Percentiles rank a stretch among this genome's conserved stretches.
These are phyloP conservation scores for Amphilophus citrinellus DNA, from an alignment of 2,113 vertebrate species.

Conservation along the genomic window DNA sequence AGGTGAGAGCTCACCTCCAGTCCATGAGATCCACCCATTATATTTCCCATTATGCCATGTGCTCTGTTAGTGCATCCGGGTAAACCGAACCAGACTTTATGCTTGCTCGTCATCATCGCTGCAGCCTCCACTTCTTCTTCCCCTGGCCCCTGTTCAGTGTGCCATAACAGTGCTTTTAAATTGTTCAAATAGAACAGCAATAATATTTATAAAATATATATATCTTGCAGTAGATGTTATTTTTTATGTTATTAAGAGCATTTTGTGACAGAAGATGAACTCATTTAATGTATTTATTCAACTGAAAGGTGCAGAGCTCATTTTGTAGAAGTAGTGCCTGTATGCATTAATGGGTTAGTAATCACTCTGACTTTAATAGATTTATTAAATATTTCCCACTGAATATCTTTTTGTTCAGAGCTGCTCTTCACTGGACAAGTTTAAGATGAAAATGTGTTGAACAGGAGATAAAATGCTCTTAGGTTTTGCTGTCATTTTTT, in stretches of 20 bases:
- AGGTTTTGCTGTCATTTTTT: background rate
- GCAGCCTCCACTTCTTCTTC: background rate
- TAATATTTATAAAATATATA: slow-evolving; percentile 25
- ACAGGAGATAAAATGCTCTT: background rate
- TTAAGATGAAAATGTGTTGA: background rate
- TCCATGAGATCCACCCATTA: background rate
- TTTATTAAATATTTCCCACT: background rate
- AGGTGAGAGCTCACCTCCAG: background rate
- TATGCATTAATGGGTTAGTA: background rate
- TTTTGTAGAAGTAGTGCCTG: slow-evolving; percentile 42
- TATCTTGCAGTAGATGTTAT: background rate
- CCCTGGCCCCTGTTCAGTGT: background rate
- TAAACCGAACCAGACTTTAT: slow-evolving; percentile 23
- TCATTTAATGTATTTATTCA: slow-evolving; percentile 42
- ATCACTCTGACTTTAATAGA: background rate
- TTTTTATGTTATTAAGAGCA: slow-evolving; percentile 19
- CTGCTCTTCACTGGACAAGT: background rate
- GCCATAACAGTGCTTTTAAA: slow-evolving; percentile 27
- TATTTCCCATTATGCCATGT: background rate
- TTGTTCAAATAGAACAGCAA: slow-evolving; percentile 34
- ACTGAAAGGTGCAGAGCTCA: slow-evolving; percentile 24
- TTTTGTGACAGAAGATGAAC: background rate
- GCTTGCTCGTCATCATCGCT: background rate
- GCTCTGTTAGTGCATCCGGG: background rate
- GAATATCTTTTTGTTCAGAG: background rate